These are phyloP conservation scores for Pseudorasbora parva DNA, from an alignment of 2,113 vertebrate species.

Conservation along the genomic window DNA sequence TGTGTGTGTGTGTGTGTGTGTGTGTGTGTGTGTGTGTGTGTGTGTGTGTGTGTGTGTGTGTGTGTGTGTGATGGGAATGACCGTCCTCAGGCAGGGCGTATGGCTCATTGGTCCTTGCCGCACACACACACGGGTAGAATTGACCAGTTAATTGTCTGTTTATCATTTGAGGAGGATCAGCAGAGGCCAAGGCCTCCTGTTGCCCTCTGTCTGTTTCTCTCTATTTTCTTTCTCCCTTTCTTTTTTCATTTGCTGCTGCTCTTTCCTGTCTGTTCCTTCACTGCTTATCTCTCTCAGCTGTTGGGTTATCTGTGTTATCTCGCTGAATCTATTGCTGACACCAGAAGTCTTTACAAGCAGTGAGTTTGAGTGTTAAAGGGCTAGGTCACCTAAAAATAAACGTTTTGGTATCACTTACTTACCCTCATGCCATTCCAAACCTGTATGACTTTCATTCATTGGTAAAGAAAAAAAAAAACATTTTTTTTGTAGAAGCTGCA, in stretches of 20 bases:
- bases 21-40: conserved; percentile 37
- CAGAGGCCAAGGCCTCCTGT: conserved; percentile 48
- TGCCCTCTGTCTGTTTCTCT: conserved; percentile 36
- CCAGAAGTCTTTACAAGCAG: conserved; percentile 50
- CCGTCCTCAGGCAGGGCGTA: conserved; percentile 43
- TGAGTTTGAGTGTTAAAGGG: conserved; percentile 31
- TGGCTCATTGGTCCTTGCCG: conserved; percentile 48
- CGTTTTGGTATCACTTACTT: not conserved
- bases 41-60: conserved; percentile 32
- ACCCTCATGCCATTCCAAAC: not conserved
- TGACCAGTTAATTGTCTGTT: conserved; percentile 61
- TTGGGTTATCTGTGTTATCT: conserved; percentile 51
- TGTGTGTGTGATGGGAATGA: conserved; percentile 43
- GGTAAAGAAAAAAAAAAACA: not conserved
- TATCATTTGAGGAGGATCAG: conserved; percentile 58
- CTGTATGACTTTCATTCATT: not conserved
- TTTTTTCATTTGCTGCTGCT: conserved; percentile 7
- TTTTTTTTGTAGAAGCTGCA: not conserved
- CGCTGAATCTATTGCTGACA: conserved; percentile 42
- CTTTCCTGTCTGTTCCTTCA: conserved; percentile 1
- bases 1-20: conserved; percentile 37
- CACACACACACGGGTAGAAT: conserved; percentile 42
- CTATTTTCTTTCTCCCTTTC: conserved; percentile 26
- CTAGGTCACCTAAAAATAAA: conserved; percentile 13
- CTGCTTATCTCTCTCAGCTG: conserved; percentile 1